Conservation (phyloP, 2,888 invertebrate genomes). For the Adelphocoris suturalis region DNA sequence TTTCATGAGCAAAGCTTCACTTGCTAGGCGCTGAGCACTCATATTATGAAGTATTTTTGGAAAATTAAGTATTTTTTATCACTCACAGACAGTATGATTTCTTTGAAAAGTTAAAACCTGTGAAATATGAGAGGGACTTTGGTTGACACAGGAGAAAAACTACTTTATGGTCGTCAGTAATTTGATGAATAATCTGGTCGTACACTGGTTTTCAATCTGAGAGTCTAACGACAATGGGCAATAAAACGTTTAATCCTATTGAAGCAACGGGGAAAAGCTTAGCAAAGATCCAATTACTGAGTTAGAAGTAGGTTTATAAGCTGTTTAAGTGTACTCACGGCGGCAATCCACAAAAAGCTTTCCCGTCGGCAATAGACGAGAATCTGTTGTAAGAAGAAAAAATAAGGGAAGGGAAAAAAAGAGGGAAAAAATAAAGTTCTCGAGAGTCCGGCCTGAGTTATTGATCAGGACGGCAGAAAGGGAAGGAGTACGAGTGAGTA, state of each 20-base stretch:
- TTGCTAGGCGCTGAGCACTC: too few species aligned
- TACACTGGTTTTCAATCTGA: too few species aligned
- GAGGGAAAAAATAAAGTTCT: neutral
- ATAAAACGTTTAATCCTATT: neutral
- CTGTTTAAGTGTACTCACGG: neutral
- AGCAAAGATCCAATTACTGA: constrained; percentile 1
- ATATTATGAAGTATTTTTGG: too few species aligned
- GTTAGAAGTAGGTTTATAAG: constrained; percentile 11
- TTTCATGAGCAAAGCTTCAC: too few species aligned
- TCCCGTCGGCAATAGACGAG: neutral
- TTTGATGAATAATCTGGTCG: neutral
- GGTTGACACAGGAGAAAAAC: too few species aligned
- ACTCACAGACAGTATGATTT: too few species aligned
- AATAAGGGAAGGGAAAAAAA: neutral
- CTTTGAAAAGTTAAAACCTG: too few species aligned
- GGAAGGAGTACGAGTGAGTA: neutral
- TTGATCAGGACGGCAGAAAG: constrained; percentile 22
- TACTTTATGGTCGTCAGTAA: neutral
- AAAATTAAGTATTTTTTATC: too few species aligned
- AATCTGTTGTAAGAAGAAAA: neutral
- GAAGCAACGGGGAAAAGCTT: neutral
- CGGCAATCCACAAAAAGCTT: neutral
- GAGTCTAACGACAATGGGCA: neutral
- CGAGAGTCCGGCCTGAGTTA: constrained; percentile 5
- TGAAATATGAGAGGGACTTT: too few species aligned